Base-by-base conservation (phyloP, 1,140 invertebrate genomes). In the Drosophila sp. region DNA sequence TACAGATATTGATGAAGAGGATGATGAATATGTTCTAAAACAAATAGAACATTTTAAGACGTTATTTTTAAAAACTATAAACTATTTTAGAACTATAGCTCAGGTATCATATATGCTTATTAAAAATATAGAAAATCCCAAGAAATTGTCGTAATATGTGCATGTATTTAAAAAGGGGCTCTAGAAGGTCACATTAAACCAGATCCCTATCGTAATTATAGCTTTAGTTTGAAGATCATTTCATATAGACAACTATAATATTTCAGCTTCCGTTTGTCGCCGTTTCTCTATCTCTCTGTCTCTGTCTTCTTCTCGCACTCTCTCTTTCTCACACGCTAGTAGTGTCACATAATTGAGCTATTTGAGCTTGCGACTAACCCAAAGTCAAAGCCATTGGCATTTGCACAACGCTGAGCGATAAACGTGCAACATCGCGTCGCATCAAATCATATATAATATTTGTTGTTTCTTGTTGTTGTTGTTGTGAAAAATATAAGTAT, bases 371-470 rank as follows among this genome's bases (percentile, higher is more conserved):
- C 36, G 67, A 29, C 66, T 36, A 46, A 32, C 50, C 11, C 9
- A 72, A 43, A 56, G 63, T 45, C 29, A 34, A 45, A 53, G 65
- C 65, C 27, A 7, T 25, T 41, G 65, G 61, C 61, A 16, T 11
- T 45, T 45, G 62, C 46, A 58, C 59, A 40, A 18, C 48, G 36
- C 48, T 48, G 50, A 43, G 43, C 21, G 61, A 16, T 25, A 21
- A 72, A 48, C 34, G 41, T 61, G 46, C 50, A 56, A 36, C 46
- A 32, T 46, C 51, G 53, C 70, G 27, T 63, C 71, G 73, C 51
- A 64, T 53, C 72, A 82, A 82, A 89, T 87, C 72, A 76, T 70
- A 82, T 89, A 69, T 89, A 89, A 87, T 87, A 89, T 72, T 78
- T 65, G 61, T 72, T 45, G 13, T 14, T 59, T 36, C 18, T 14